Evolutionary conservation across 2,797 vertebrate genomes (phyloP), one percentile per base, ranked within the genome.

Genomic region (Tadarida brasiliensis): DNA sequence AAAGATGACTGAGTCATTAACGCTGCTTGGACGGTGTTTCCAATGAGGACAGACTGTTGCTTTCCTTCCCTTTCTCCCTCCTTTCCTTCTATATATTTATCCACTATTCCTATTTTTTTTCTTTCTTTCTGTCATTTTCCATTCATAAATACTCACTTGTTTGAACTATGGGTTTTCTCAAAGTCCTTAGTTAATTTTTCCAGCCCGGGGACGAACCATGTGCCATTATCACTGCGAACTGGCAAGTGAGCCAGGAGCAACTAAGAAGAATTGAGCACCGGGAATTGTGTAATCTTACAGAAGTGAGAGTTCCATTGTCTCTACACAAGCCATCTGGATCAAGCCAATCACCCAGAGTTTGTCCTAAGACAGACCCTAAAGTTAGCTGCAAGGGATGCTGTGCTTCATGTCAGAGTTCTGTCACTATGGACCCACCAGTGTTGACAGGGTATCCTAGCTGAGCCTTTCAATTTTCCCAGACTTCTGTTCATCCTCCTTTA

Each of bases 1-100:
- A 94, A 85, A 74, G 78, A 86, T 56, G 47, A 57, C 70, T 61
- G 54, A 80, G 65, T 83, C 54, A 49, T 82, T 65, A 86, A 70
- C 83, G 20, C 68, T 76, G 22, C 7, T 61, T 56, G 65, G 47
- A 57, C 87, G 65, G 33, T 87, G 30, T 56, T 88, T 56, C 73
- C 63, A 44, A 3, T 51, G 30, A 56, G 51, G 30, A 1, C 7
- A 19, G 22, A 70, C n/a, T 6, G 15, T 14, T 22, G 30, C 30
- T 94, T 90, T 71, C 17, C 39, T 87, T 83, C 17, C 19, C 16
- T 85, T 67, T n/a, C 14, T 65, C 15, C n/a, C 6, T 51, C 14
- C 35, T 22, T 54, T 57, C 24, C 76, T 56, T 87, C 26, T 39
- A 54, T 15, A 14, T 22, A 47, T 35, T 7, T 14, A 19, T 26